Percentiles rank a stretch among this genome's conserved stretches.
These are phyloP conservation scores for Arion vulgaris DNA, from an alignment of 1,140 invertebrate species.

Conservation along the genomic window DNA sequence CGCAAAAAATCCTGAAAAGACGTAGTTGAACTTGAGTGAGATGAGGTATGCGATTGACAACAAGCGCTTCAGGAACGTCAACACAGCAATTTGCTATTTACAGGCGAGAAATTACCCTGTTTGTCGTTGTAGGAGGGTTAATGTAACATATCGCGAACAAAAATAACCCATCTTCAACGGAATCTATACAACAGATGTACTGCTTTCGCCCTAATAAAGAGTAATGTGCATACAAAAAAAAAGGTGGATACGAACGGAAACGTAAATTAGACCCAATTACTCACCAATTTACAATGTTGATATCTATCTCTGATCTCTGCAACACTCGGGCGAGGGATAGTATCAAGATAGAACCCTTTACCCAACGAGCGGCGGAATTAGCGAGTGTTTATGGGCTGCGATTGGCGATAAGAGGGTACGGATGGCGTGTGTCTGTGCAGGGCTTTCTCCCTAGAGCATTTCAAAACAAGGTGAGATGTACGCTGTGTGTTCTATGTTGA, in stretches of 20 bases:
- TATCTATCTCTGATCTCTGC: slow-evolving; percentile 1
- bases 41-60: background rate
- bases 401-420: background rate
- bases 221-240: background rate
- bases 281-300: slow-evolving; percentile 14
- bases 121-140: background rate
- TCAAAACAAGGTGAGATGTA: no score
- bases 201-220: background rate
- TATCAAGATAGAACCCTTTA: background rate
- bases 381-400: background rate
- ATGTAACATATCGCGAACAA: background rate
- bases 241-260: background rate
- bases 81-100: slow-evolving; percentile 9
- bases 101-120: slow-evolving; percentile 10
- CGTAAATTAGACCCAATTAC: slow-evolving; percentile 22
- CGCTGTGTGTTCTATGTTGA: no score
- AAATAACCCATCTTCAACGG: background rate
- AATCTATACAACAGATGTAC: background rate
- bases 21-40: background rate
- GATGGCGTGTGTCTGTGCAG: slow-evolving; percentile 5
- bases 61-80: background rate
- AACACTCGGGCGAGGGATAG: background rate
- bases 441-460: no score
- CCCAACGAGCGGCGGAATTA: background rate
- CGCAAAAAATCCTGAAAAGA: background rate